Conservation (phyloP, 2,113 vertebrate species). For the Nycticebus coucang region DNA sequence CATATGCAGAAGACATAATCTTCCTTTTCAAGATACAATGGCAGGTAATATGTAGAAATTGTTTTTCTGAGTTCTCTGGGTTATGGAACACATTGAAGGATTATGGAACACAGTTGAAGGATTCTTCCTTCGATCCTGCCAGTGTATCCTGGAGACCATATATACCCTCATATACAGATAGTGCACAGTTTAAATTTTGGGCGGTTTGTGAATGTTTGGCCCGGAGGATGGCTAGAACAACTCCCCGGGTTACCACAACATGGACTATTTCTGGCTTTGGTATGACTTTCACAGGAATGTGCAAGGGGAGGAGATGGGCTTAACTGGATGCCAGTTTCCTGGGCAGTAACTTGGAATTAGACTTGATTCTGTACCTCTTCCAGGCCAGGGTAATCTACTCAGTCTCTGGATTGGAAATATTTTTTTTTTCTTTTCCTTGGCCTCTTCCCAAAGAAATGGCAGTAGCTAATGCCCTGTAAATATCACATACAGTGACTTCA, state of each 20-base stretch:
- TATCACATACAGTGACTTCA: background rate
- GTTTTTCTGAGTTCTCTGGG: background rate
- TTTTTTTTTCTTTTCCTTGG: conserved; percentile 56
- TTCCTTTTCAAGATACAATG: background rate
- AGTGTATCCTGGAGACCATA: background rate
- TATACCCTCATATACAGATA: background rate
- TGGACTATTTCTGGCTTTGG: background rate
- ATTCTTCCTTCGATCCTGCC: background rate
- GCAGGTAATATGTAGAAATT: background rate
- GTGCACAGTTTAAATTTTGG: background rate
- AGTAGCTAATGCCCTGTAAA: conserved; percentile 24
- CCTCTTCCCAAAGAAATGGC: conserved; percentile 29
- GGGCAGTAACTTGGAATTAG: conserved; percentile 38
- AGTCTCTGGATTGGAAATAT: conserved; percentile 8
- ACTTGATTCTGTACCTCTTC: conserved; percentile 20
- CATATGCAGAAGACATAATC: background rate
- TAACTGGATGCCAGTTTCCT: conserved; percentile 18
- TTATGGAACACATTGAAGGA: background rate
- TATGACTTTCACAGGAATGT: background rate
- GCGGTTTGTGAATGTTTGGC: background rate
- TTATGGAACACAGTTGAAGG: background rate
- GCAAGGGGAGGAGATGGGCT: background rate
- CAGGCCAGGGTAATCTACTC: conserved; percentile 6
- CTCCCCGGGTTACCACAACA: background rate
- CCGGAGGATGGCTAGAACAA: background rate